phyloP scores from a whole-genome alignment of 2,888 invertebrate species.

The Eupithecia vulgata region DNA sequence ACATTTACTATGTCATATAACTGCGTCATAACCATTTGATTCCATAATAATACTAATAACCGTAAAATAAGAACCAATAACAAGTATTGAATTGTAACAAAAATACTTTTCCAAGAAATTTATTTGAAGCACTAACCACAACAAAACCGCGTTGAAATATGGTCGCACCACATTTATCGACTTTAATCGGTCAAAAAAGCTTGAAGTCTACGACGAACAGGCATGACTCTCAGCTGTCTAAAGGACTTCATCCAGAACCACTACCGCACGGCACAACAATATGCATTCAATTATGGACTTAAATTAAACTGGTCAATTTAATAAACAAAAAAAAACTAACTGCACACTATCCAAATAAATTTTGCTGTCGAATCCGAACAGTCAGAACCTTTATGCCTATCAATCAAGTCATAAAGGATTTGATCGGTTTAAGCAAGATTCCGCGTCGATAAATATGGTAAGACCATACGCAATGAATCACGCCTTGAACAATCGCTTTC shows the following conservation, averaged over 20 bases:
- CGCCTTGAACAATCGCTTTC: constrained; percentile 34
- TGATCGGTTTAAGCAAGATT: neutral
- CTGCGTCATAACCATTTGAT: neutral
- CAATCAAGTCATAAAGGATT: neutral
- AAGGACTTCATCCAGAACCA: too few species aligned
- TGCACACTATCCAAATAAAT: too few species aligned
- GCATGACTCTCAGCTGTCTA: neutral
- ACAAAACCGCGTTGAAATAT: neutral
- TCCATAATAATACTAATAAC: neutral
- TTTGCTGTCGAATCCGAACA: too few species aligned
- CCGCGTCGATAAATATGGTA: neutral
- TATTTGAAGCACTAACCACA: constrained; percentile 5
- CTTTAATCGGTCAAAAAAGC: neutral
- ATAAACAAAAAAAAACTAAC: too few species aligned
- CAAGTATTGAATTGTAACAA: constrained; percentile 10
- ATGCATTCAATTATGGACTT: too few species aligned
- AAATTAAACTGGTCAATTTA: too few species aligned
- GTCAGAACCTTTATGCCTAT: too few species aligned
- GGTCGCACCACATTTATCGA: neutral
- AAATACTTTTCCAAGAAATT: constrained; percentile 14
- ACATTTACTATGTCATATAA: neutral
- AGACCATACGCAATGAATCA: neutral
- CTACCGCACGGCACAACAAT: too few species aligned
- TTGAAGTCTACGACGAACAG: neutral
- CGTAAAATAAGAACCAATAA: constrained; percentile 4